phyloP scores from a whole-genome alignment of 2,888 invertebrate genomes.

The Augiades crinisus region DNA sequence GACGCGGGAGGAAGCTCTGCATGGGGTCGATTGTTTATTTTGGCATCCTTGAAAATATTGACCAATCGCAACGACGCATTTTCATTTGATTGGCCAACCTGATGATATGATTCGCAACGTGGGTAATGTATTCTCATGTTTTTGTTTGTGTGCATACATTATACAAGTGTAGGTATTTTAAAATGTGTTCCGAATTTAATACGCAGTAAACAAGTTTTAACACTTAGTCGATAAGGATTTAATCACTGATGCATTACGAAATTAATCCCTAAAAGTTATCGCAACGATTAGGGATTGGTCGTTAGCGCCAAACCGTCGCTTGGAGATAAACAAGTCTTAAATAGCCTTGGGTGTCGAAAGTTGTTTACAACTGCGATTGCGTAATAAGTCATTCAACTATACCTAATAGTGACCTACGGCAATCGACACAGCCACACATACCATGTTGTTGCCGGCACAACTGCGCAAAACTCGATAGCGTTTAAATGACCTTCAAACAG shows the following conservation, averaged over 20 bases:
- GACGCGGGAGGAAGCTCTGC: background rate
- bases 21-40: constrained; percentile 17
- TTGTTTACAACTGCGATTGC: constrained; percentile 62
- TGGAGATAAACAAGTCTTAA: constrained; percentile 31
- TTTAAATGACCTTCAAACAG: constrained; percentile 51
- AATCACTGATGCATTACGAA: background rate
- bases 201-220: background rate
- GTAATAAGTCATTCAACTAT: constrained; percentile 57
- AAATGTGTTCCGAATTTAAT: background rate
- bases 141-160: background rate
- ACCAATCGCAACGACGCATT: constrained; percentile 16
- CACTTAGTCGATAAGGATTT: background rate
- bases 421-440: constrained; percentile 25
- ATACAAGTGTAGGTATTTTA: background rate
- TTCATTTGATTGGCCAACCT: constrained; percentile 5
- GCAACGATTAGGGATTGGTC: constrained; percentile 4
- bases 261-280: background rate
- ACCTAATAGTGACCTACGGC: constrained; percentile 35
- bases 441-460: constrained; percentile 26
- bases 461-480: constrained; percentile 44
- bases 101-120: background rate
- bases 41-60: constrained; percentile 21
- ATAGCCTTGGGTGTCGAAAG: constrained; percentile 63
- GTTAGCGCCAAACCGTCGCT: background rate
- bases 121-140: background rate